Evolutionary conservation across 2,797 vertebrate genomes (phyloP), one percentile per base, ranked within the genome.

Genomic region (Neomorphus geoffroyi): DNA sequence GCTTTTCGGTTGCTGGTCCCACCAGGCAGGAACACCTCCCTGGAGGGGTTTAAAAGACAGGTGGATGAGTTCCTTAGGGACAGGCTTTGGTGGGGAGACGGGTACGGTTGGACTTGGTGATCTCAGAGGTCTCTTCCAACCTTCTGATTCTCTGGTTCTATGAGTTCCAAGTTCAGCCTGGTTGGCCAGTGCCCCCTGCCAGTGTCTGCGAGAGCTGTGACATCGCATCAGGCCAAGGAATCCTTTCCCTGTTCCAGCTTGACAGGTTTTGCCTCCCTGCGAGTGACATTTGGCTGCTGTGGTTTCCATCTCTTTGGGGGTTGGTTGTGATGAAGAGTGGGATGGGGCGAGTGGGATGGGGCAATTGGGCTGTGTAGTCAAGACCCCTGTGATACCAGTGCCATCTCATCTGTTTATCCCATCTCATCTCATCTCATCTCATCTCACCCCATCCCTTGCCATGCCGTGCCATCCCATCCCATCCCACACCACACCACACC

Each of bases 141-240:
- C n/a, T n/a, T n/a, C n/a, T n/a, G n/a, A n/a, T n/a, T n/a, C n/a
- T n/a, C n/a, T n/a, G n/a, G n/a, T n/a, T n/a, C n/a, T n/a, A n/a
- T n/a, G n/a, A n/a, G n/a, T 62, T 32, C 32, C 30, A 1, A 2
- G 23, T 7, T 64, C 11, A 23, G 21, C 1, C 2, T 16, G 9
- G 28, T 53, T 64, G 41, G 7, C 4, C 3, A 2, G 8, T 30
- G 30, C 1, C 1, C n/a, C 27, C 39, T 35, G 26, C 6, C 1
- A 22, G 12, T 43, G 51, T 12, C 10, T n/a, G 41, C 45, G 39
- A 48, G 51, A 45, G 35, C 27, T 66, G 71, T 26, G 60, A 77
- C 22, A 45, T 35, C 35, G 13, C 14, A 1, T 32, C 15, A 16
- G 35, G 35, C 8, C 37, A 41, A 5, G 33, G 45, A 37, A 39